Conservation (phyloP, 2,888 invertebrate species). For the Latrodectus hesperus region DNA sequence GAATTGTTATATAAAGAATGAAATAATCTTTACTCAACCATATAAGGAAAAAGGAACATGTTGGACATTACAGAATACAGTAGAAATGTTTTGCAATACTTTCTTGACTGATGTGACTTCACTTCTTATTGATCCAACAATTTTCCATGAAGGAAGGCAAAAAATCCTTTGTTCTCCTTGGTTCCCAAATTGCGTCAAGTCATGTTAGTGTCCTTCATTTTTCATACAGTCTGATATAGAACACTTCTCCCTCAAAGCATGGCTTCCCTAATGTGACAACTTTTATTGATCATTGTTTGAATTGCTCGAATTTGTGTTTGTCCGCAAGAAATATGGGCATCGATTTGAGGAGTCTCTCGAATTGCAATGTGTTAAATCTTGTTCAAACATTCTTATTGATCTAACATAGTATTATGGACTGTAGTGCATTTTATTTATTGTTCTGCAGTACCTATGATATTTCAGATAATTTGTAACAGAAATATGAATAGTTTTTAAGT, state of each 20-base stretch:
- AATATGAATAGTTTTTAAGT: no score
- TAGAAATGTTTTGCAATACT: slow-evolving; percentile 12
- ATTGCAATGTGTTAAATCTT: no score
- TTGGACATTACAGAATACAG: no score
- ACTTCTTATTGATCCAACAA: slow-evolving; percentile 37
- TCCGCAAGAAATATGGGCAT: slow-evolving; percentile 40
- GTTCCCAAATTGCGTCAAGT: slow-evolving; percentile 18
- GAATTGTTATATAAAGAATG: no score
- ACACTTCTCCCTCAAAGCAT: slow-evolving; percentile 8
- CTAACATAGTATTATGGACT: no score
- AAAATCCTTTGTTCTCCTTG: background rate
- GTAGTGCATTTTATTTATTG: no score
- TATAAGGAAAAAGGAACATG: no score
- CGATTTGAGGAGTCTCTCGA: no score
- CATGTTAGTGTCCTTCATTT: slow-evolving; percentile 26
- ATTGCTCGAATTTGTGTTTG: slow-evolving; percentile 50
- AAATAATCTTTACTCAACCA: no score
- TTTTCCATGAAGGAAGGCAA: slow-evolving; percentile 14
- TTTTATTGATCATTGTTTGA: slow-evolving; percentile 60
- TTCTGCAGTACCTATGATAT: no score
- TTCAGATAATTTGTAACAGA: no score
- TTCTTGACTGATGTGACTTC: slow-evolving; percentile 34
- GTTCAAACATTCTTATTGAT: no score
- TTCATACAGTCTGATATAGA: slow-evolving; percentile 33
- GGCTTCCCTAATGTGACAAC: slow-evolving; percentile 44